Base-by-base conservation (phyloP, 2,888 invertebrate genomes). In the Thysanoteuthis rhombus region DNA sequence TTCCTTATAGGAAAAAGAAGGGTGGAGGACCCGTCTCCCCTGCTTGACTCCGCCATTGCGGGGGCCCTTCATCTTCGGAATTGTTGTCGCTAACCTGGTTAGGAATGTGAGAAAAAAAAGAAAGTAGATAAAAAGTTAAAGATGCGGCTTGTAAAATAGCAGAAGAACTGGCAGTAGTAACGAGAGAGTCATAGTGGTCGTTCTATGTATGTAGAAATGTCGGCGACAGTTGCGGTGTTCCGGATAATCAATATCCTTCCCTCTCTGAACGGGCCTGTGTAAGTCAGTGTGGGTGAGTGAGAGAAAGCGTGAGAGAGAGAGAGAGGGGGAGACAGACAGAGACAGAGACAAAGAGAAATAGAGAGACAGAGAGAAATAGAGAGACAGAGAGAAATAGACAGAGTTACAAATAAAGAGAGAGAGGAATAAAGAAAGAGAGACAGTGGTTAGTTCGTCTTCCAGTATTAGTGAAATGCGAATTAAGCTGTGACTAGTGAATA, bases 1-100 rank as follows among this genome's bases (percentile, higher is more conserved):
- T 75, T 75, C 75, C 75, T 75, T 75, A 75, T n/a, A 32, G 36
- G 93, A 52, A 92, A 92, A 52, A 52, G 93, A 75, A 19, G 93
- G 45, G 36, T 39, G 89, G n/a, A 39, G 40, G 40, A 75, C 39
- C 45, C 38, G 58, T 45, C 58, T 47, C 92, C 58, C 47, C 92
- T 47, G 40, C 36, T 92, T 92, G 58, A 58, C 47, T 92, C 92
- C 58, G 92, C 58, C 92, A 58, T 92, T 58, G 52, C 92, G 52
- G 58, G 52, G 47, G 92, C 45, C 58, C 52, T 47, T 52, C 45
- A 42, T 32, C 47, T 32, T 36, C 28, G 47, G 92, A 58, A 58
- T 47, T 92, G 47, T 45, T 92, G 47, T 92, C 58, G 92, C 58
- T 58, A 42, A 40, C 39, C 40, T 42, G 42, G 92, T 40, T 45